Base-by-base conservation (phyloP, 2,113 vertebrate species). In the Ceyx melanurus region DNA sequence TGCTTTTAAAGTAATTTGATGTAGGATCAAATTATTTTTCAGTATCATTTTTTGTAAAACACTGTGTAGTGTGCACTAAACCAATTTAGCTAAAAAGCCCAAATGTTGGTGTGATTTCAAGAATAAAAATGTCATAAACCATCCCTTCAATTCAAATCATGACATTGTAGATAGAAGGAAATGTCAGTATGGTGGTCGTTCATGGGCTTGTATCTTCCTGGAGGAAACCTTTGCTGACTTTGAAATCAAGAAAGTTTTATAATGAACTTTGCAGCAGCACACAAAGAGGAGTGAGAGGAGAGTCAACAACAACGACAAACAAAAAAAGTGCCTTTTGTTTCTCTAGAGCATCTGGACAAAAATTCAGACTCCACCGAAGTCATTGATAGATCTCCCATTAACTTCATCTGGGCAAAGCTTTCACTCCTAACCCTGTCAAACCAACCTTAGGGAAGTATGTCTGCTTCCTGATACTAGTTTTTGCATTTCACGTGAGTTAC, bases 271-370 rank as follows among this genome's bases (percentile, higher is more conserved):
- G 1, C 12, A 35, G n/a, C 11, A 56, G 54, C 16, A 26, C 13
- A 19, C 1, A 3, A 37, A 68, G 23, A 37, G 6, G 15, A 82
- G 31, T 0, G 2, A 57, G 31, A 1, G 0, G 15, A 67, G 48
- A n/a, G 37, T 37, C 10, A 37, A 37, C 37, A 37, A 37, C 35
- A 37, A 37, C 10, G 37, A 37, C 37, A 37, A 37, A 37, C 37
- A 10, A 10, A 8, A 29, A 43, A 51, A 18, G 6, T 3, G 1
- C 11, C 12, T 65, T 84, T 80, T 83, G 16, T 90, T 90, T 88
- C 37, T 80, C 11, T 70, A 64, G 37, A 90, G 16, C 40, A 71
- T 67, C 45, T 77, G 60, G 76, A 68, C 68, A 86, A 77, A 93
- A 80, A 50, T 45, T 43, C 86, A 90, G 68, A 22, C 33, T 74